Base-by-base conservation (phyloP, 2,113 vertebrate species). In the Microcebus lehilahytsara region DNA sequence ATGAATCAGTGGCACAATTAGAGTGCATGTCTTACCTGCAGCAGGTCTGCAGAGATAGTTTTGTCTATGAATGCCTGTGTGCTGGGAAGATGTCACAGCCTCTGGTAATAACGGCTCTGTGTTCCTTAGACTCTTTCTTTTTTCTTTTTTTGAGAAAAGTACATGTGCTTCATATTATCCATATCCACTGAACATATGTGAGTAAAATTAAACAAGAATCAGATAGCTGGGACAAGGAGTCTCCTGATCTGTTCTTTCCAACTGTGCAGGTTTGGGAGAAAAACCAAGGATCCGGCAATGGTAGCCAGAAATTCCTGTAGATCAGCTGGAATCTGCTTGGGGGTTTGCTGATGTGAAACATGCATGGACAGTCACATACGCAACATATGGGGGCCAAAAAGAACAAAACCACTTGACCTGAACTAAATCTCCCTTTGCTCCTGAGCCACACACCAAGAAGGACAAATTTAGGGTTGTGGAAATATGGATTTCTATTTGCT, bases 301-400 rank as follows among this genome's bases (percentile, higher is more conserved):
- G 89, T 96, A 94, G 95, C 85, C 94, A 97, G 96, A 96, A 97
- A 97, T 96, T 95, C 97, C 91, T 85, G 49, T 64, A 87, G 96
- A 93, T 86, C 97, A 96, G 99, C 98, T 98, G 98, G 98, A 98
- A 98, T 98, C 98, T 98, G 98, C 99, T 98, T 99, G 98, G 98
- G 98, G 98, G 97, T 98, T 98, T 99, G 99, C 99, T 99, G 98
- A 96, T 92, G 89, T 78, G 96, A 96, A 97, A 97, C 97, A 97
- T 92, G 66, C 96, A 86, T 88, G 95, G 96, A 96, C 97, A 94
- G 37, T 84, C n/a, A 71, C 7, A 77, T 11, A 37, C 75, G 37
- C 46, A 42, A 49, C 46, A 25, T 58, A 69, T 20, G 49, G 58
- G 20, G 16, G 56, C 30, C 60, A 23, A 72, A 23, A 72, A 97